phyloP scores from a whole-genome alignment of 1,140 invertebrate species.

The Heliconius hewitsoni region DNA sequence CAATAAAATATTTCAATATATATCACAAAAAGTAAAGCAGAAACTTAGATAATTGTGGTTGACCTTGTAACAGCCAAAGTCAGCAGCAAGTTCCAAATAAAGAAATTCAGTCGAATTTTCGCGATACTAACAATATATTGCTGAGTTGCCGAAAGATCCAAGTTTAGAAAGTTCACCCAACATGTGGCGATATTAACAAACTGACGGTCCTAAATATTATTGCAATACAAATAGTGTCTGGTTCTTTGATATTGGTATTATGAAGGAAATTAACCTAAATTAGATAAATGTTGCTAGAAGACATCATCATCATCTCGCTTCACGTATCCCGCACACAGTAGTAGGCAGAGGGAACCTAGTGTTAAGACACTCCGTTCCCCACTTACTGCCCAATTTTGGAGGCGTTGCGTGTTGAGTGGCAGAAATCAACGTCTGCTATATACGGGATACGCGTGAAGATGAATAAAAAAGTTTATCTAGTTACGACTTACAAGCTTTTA shows the following conservation, averaged over 20 bases:
- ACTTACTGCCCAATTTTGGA: too few species aligned
- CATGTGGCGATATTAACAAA: conserved; percentile 15
- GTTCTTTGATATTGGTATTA: neutral
- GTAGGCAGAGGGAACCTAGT: too few species aligned
- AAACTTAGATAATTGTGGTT: neutral
- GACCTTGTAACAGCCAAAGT: neutral
- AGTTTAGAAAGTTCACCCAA: conserved; percentile 10
- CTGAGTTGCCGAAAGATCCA: conserved; percentile 13
- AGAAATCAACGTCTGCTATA: too few species aligned
- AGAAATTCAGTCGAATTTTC: conserved; percentile 1
- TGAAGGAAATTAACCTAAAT: neutral
- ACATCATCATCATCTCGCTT: neutral
- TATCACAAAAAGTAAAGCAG: neutral
- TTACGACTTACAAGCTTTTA: too few species aligned
- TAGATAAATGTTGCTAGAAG: neutral
- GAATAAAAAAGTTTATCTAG: too few species aligned
- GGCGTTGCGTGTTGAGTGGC: too few species aligned
- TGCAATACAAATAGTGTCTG: neutral
- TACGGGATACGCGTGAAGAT: too few species aligned
- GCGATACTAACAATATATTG: conserved; percentile 14
- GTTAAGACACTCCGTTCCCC: too few species aligned
- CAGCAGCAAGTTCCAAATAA: neutral
- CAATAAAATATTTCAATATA: neutral
- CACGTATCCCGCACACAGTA: too few species aligned
- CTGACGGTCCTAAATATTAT: conserved; percentile 12